Base-by-base conservation (phyloP, 2,888 invertebrate species). In the Acanthopleura granulata region DNA sequence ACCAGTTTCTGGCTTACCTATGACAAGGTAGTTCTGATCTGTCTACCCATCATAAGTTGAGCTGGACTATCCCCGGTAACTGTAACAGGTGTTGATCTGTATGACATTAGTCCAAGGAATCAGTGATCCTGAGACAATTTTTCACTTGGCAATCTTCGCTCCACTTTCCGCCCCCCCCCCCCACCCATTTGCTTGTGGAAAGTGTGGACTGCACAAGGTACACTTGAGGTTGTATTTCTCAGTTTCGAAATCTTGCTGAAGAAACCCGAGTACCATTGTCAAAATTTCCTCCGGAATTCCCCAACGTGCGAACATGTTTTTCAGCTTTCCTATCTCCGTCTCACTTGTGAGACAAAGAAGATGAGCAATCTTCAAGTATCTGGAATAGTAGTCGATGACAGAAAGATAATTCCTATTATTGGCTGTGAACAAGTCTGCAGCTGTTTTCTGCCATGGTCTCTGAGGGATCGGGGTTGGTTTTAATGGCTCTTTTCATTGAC, bases 331-430 rank as follows among this genome's bases (percentile, higher is more conserved):
- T 27, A 79, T 78, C 11, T 79, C 77, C 22, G 49, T n/a, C 15
- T 49, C 27, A 27, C 74, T 72, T n/a, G 77, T 77, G 25, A 74
- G 49, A 12, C 70, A 75, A 0, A 74, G 25, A 12, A 77, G 66
- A n/a, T 78, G 27, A 49, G 62, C 76, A 16, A 79, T 69, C 72
- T 80, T 75, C 14, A 79, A 40, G 61, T 74, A 80, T 49, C 76
- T 49, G 9, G 80, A 77, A 30, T 57, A 80, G 66, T 81, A 81
- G 72, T 81, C 80, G 1, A 76, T 76, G 1, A 77, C 51, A n/a
- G 78, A 73, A 29, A 81, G 66, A 61, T 72, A 79, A 18, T 75
- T 69, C 15, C 51, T 62, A 18, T 72, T 66, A 0, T 79, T 72
- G 11, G 62, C n/a, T 29, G 80, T 78, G 49, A 62, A 82, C 12